Evolutionary conservation across 37 sponge, comb jelly and placozoan genomes (phyloP).

Genomic region (Spongia lamella): DNA sequence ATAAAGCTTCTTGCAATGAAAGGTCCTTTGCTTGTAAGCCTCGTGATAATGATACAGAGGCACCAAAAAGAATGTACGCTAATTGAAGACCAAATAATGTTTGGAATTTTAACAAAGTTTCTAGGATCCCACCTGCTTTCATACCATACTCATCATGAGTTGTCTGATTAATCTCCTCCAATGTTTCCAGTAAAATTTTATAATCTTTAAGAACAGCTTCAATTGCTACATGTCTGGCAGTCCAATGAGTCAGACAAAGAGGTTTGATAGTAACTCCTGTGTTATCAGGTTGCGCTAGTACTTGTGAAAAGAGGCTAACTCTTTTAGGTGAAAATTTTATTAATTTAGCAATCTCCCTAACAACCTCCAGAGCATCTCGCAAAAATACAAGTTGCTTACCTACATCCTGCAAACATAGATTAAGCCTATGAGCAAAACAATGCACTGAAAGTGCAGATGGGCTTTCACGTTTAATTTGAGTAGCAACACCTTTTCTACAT

Average conservation of each 20-base stretch:
- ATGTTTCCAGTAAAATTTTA: constrained; percentile 31
- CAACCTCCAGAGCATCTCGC: constrained; percentile 42
- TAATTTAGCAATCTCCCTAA: constrained; percentile 31
- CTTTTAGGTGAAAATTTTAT: constrained; percentile 60
- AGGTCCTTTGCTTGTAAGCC: constrained; percentile 40
- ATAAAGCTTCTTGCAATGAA: constrained; percentile 42
- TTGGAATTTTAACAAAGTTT: constrained; percentile 18
- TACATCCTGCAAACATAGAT: constrained; percentile 60
- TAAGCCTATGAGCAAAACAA: constrained; percentile 49
- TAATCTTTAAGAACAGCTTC: constrained; percentile 61
- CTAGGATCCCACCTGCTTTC: constrained; percentile 39
- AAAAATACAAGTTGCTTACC: constrained; percentile 25
- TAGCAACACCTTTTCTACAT: constrained; percentile 39
- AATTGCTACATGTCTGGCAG: constrained; percentile 54
- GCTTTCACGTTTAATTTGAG: constrained; percentile 25
- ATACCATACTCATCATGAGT: constrained; percentile 58
- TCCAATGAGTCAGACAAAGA: constrained; percentile 65
- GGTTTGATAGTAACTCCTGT: constrained; percentile 33
- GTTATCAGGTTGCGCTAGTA: background rate
- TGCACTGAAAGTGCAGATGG: constrained; percentile 60
- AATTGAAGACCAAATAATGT: constrained; percentile 42
- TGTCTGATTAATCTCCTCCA: constrained; percentile 26
- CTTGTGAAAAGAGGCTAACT: background rate
- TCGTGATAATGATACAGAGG: constrained; percentile 42
- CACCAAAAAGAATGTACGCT: constrained; percentile 19